A percentile compares a stretch with the other conserved stretches of the same genome.
phyloP scores from a whole-genome alignment of 2,888 invertebrate species.

The Trichopria drosophilae region DNA sequence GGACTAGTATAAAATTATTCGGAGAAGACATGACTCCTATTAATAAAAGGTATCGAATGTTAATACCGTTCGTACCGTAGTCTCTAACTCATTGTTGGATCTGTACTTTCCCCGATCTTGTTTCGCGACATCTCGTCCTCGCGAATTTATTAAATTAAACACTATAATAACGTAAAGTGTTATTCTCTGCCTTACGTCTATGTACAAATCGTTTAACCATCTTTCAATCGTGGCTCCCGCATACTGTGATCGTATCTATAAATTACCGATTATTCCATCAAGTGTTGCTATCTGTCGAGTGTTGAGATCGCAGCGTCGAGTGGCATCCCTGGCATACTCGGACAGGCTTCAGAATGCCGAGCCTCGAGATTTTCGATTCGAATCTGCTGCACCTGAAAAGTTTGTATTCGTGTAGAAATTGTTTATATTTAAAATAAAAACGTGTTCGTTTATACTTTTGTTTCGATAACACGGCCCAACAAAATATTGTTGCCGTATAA shows the following conservation, averaged over 20 bases:
- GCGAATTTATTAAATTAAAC: too few relatives aligned
- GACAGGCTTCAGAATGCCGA: conserved; percentile 91
- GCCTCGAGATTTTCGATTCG: conserved; percentile 92
- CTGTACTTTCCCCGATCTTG: too few relatives aligned
- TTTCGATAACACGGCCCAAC: too few relatives aligned
- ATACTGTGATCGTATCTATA: conserved; percentile 13
- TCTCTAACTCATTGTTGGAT: too few relatives aligned
- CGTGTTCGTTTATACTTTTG: too few relatives aligned
- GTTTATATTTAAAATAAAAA: too few relatives aligned
- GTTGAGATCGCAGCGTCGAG: conserved; percentile 61
- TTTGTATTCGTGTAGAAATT: conserved; percentile 26
- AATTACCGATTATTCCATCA: conserved; percentile 36
- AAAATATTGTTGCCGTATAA: too few relatives aligned
- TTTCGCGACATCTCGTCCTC: too few relatives aligned
- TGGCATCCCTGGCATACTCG: conserved; percentile 94
- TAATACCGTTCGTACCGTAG: too few relatives aligned
- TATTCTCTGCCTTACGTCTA: conserved; percentile 32
- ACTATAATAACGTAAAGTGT: conserved; percentile 25
- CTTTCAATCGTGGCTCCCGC: conserved; percentile 21
- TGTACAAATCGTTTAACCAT: conserved; percentile 39
- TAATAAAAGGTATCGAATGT: too few relatives aligned
- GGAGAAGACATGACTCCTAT: too few relatives aligned
- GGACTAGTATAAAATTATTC: conserved; percentile 32
- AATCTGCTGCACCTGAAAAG: conserved; percentile 82
- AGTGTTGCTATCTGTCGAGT: conserved; percentile 50